Evolutionary conservation across 2,888 invertebrate species (phyloP).

Genomic region (Eumerus sabulonum): DNA sequence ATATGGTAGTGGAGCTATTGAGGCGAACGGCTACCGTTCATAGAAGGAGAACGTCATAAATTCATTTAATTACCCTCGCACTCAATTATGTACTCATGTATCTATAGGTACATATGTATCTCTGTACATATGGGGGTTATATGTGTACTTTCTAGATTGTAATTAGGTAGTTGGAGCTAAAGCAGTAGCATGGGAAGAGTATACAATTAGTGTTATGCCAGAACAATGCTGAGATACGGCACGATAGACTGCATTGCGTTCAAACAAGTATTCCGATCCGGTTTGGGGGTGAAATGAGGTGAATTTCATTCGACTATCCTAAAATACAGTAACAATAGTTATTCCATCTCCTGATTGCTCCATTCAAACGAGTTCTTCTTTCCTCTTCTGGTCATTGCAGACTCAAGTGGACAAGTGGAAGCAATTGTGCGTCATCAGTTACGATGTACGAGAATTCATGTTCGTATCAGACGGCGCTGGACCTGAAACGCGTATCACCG

Average conservation of each 20-base stretch:
- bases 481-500: conserved; percentile 85
- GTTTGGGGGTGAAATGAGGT: conserved; percentile 71
- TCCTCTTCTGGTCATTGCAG: conserved; percentile 62
- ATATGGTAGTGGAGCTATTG: conserved; percentile 43
- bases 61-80: conserved; percentile 68
- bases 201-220: conserved; percentile 58
- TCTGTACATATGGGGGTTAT: too few relatives aligned
- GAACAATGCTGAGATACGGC: conserved; percentile 58
- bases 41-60: conserved; percentile 58
- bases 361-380: conserved; percentile 9
- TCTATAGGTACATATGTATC: too few relatives aligned
- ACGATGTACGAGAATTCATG: conserved; percentile 95
- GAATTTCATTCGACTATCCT: conserved; percentile 40
- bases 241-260: conserved; percentile 46
- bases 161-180: conserved; percentile 49
- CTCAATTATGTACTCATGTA: conserved; percentile 51
- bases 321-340: neutral
- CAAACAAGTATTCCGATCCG: conserved; percentile 43
- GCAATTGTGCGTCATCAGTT: conserved; percentile 59
- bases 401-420: conserved; percentile 76
- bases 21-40: conserved; percentile 14
- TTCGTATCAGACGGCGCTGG: conserved; percentile 92
- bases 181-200: conserved; percentile 31
- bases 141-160: conserved; percentile 47
- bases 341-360: conserved; percentile 1